Evolutionary conservation across 2,888 invertebrate genomes (phyloP).

Genomic region (Parnassius apollo): DNA sequence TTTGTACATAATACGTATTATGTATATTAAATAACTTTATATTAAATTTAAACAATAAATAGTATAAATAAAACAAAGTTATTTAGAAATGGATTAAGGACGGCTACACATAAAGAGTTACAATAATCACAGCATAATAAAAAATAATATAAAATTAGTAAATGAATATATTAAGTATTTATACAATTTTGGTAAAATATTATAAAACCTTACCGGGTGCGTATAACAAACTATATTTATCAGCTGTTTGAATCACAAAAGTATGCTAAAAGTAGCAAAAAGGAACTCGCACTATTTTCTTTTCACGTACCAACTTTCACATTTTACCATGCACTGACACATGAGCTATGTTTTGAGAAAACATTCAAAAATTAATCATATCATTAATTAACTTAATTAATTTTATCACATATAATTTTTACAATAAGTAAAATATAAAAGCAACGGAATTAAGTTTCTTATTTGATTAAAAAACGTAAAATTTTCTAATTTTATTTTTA

Average conservation of each 20-base stretch:
- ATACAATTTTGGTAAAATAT: slow-evolving; percentile 2
- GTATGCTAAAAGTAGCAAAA: slow-evolving; percentile 39
- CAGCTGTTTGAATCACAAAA: slow-evolving; percentile 40
- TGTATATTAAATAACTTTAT: too few relatives aligned
- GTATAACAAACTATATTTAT: slow-evolving; percentile 15
- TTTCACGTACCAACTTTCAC: slow-evolving; percentile 59
- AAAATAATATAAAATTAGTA: background rate
- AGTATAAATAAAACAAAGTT: too few relatives aligned
- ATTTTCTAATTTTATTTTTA: slow-evolving; percentile 42
- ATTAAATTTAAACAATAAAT: too few relatives aligned
- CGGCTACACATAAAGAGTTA: background rate
- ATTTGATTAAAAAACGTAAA: background rate
- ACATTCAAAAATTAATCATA: slow-evolving; percentile 16
- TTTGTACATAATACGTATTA: too few relatives aligned
- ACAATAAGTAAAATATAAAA: background rate
- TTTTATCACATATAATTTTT: slow-evolving; percentile 7
- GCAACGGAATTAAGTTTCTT: background rate
- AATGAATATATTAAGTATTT: background rate
- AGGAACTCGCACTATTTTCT: slow-evolving; percentile 39
- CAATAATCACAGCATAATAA: background rate
- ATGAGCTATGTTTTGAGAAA: slow-evolving; percentile 36
- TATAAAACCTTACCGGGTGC: slow-evolving; percentile 10
- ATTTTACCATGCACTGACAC: slow-evolving; percentile 49
- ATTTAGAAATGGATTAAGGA: too few relatives aligned
- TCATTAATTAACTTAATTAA: slow-evolving; percentile 16